Conservation (phyloP, 2,888 invertebrate species). For the Tachina grossa region DNA sequence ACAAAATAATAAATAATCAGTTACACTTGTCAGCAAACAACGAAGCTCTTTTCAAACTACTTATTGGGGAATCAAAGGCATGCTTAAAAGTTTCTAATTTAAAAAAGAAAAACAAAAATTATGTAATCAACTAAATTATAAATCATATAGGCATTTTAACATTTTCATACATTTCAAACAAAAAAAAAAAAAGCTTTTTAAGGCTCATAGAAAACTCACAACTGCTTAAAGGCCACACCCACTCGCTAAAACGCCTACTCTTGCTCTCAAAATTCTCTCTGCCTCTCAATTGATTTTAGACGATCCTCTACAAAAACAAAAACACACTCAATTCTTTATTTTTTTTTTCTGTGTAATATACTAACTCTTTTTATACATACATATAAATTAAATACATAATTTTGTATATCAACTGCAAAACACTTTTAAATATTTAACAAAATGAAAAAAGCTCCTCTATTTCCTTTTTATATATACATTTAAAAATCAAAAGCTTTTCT, state of each 20-base stretch:
- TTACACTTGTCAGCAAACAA: conserved; percentile 7
- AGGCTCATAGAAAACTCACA: background rate
- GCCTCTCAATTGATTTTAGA: conserved; percentile 19
- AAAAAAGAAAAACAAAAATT: conserved; percentile 4
- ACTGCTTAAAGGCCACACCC: background rate
- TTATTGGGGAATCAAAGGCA: conserved; percentile 21
- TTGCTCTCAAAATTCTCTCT: conserved; percentile 19
- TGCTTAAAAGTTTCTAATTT: conserved; percentile 17
- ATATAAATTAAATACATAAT: conserved; percentile 31
- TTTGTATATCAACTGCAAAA: conserved; percentile 47
- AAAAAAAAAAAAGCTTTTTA: conserved; percentile 32
- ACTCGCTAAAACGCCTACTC: conserved; percentile 18
- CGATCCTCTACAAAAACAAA: conserved; percentile 45
- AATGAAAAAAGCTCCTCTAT: conserved; percentile 39
- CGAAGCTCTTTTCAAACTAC: conserved; percentile 63
- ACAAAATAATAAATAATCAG: conserved; percentile 5
- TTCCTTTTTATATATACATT: conserved; percentile 29
- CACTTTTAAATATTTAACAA: conserved; percentile 18
- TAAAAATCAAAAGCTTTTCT: conserved; percentile 28
- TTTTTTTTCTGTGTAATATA: conserved; percentile 33
- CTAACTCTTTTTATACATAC: conserved; percentile 8
- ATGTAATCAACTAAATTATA: conserved; percentile 20
- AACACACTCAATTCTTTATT: conserved; percentile 28
- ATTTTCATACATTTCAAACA: conserved; percentile 45
- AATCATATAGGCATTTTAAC: conserved; percentile 47